Conservation (phyloP, 1,140 invertebrate species). For the Drosophila pallidifrons region DNA sequence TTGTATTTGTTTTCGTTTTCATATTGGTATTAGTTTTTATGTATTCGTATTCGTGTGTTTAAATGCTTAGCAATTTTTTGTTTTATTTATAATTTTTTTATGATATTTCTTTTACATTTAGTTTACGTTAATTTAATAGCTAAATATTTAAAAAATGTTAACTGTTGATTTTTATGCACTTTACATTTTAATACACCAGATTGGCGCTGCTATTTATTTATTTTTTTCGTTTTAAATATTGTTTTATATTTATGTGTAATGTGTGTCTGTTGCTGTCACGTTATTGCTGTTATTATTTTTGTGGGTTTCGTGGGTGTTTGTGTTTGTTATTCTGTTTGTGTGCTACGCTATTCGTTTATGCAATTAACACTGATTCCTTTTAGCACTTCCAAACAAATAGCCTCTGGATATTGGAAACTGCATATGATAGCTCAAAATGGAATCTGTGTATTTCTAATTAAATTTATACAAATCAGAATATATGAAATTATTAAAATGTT, state of each 20-base stretch:
- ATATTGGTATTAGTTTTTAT: slow-evolving; percentile 3
- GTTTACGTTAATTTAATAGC: slow-evolving; percentile 85
- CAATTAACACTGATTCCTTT: slow-evolving; percentile 16
- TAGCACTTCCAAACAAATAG: not conserved
- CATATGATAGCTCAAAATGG: not conserved
- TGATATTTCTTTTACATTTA: slow-evolving; percentile 85
- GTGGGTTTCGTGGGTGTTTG: slow-evolving; percentile 7
- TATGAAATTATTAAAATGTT: too few relatives aligned
- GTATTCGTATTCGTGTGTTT: slow-evolving; percentile 40
- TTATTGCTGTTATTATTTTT: slow-evolving; percentile 11
- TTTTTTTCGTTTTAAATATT: slow-evolving; percentile 40
- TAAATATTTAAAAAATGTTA: slow-evolving; percentile 87
- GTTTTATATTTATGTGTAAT: slow-evolving; percentile 26
- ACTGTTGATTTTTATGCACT: slow-evolving; percentile 86
- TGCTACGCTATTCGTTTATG: slow-evolving; percentile 35
- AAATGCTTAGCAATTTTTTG: slow-evolving; percentile 47
- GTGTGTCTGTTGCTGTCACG: slow-evolving; percentile 23
- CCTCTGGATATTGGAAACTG: not conserved
- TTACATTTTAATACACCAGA: slow-evolving; percentile 78
- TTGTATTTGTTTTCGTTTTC: slow-evolving; percentile 35
- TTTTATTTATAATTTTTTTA: slow-evolving; percentile 66
- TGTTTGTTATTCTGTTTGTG: slow-evolving; percentile 6
- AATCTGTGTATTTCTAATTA: not conserved
- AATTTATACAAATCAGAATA: too few relatives aligned
- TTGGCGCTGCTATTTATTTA: slow-evolving; percentile 68